A percentile compares a stretch with the other conserved stretches of the same genome.
Evolutionary conservation across 2,797 vertebrate genomes (phyloP).

Genomic region (Diplodus puntazzo): DNA sequence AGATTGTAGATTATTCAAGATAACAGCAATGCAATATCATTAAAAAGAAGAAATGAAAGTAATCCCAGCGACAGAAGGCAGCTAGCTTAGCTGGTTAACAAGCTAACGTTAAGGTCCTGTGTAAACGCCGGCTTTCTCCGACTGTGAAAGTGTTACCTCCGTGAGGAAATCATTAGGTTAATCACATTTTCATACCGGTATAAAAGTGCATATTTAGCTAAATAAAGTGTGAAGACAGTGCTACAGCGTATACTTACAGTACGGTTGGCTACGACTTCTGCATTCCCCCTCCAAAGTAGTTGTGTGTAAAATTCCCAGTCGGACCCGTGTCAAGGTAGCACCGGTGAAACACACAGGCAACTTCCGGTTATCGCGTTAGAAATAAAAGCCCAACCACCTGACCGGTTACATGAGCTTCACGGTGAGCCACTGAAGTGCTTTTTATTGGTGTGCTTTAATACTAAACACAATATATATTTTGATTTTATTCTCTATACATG

Average conservation of each 20-base stretch:
- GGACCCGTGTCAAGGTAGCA: not conserved
- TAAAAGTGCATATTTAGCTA: not conserved
- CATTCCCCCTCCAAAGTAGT: constrained; percentile 66
- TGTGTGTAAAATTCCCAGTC: not conserved
- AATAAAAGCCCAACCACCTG: constrained; percentile 32
- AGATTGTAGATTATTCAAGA: fast-evolving
- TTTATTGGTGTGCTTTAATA: not conserved
- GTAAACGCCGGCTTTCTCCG: constrained; percentile 37
- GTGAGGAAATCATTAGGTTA: not conserved
- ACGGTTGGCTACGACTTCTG: constrained; percentile 37
- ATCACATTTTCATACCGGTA: too few species aligned
- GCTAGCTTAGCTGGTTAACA: constrained; percentile 63
- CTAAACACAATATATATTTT: too few species aligned
- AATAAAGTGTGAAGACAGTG: not conserved
- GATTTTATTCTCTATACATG: too few species aligned
- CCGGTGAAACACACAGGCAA: fast-evolving
- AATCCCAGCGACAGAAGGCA: not conserved
- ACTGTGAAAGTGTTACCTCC: not conserved
- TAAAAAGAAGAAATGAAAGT: not conserved
- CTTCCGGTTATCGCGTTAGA: constrained; percentile 40
- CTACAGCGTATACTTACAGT: constrained; percentile 64
- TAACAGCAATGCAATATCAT: not conserved
- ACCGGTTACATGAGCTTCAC: not conserved
- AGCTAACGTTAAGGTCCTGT: constrained; percentile 28
- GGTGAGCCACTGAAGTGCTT: too few species aligned